Evolutionary conservation across 2,113 vertebrate genomes (phyloP), one percentile per base, ranked within the genome.

Genomic region (Carassius carassius): DNA sequence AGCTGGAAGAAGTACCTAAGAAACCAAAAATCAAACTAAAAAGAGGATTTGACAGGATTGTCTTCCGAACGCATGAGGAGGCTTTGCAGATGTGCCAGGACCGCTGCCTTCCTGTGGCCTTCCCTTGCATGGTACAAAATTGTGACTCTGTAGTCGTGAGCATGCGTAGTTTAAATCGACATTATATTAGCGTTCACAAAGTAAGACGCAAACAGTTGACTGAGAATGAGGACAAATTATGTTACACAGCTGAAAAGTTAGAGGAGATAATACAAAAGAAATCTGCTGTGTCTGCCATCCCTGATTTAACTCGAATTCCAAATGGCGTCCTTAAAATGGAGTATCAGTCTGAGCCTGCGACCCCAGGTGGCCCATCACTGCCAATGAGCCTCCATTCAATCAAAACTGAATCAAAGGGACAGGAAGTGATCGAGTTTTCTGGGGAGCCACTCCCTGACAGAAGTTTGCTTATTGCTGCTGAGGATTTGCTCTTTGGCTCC

Each of bases 1-100:
- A 44, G 56, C 21, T 44, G 3, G 56, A 9, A 32, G n/a, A 35
- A 10, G 76, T 56, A 32, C 35, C 11, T 16, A 23, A 19, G 17
- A 25, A 41, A 72, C 23, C 63, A 25, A 72, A 67, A 54, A 58
- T 21, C 23, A 81, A 14, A 11, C 80, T 44, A 13, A 88, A 63
- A 5, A 86, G 41, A 8, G 8, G 4, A 23, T 82, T 37, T 56
- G 80, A 82, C 0, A n/a, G 51, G 14, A 58, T 89, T 54, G 86
- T 91, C 69, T 92, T 90, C 85, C 92, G 93, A 62, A 94, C 94
- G 21, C 92, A 93, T 16, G 96, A 97, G 85, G 97, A 99, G 92
- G 98, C 97, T 23, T 92, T 99, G n/a, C 95, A 97, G 84, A 97
- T 99, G 97, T 99, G 98, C 84, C 95, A 96, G 77, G 96, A 97